Evolutionary conservation across 2,797 vertebrate genomes (phyloP).

Genomic region (Chromobotia macracanthus): DNA sequence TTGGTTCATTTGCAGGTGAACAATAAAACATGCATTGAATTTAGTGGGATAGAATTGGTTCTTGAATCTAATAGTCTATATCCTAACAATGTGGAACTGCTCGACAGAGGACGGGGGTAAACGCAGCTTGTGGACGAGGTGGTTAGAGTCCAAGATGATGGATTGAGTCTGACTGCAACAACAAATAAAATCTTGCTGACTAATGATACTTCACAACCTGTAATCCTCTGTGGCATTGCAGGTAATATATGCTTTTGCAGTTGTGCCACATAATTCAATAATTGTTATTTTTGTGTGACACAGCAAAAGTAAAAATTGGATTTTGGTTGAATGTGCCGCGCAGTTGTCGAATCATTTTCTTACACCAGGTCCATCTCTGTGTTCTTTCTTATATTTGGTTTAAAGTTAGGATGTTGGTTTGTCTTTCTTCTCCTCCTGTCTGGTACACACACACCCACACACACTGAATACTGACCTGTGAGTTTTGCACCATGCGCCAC

Average conservation of each 20-base stretch:
- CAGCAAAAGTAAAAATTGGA: neutral
- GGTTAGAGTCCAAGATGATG: neutral
- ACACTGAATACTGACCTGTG: neutral
- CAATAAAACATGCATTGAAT: neutral
- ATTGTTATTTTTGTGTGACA: too few relatives aligned
- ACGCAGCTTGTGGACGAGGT: neutral
- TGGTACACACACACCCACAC: neutral
- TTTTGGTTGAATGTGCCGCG: neutral
- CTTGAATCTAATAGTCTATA: neutral
- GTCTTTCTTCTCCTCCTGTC: neutral
- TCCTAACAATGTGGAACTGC: neutral
- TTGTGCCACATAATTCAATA: neutral
- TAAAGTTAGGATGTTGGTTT: neutral
- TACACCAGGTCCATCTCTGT: neutral
- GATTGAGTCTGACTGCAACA: slow-evolving; percentile 1
- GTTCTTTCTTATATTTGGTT: neutral
- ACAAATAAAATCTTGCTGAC: neutral
- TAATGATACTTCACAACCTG: neutral
- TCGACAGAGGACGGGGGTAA: neutral
- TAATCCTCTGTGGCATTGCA: slow-evolving; percentile 1
- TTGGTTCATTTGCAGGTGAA: neutral
- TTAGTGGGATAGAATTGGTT: neutral
- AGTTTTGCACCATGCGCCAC: slow-evolving; percentile 1
- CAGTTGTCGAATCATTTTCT: neutral
- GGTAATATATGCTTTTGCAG: neutral